Evolutionary conservation across 2,888 invertebrate species (phyloP).

Genomic region (Toxonevra muliebris): DNA sequence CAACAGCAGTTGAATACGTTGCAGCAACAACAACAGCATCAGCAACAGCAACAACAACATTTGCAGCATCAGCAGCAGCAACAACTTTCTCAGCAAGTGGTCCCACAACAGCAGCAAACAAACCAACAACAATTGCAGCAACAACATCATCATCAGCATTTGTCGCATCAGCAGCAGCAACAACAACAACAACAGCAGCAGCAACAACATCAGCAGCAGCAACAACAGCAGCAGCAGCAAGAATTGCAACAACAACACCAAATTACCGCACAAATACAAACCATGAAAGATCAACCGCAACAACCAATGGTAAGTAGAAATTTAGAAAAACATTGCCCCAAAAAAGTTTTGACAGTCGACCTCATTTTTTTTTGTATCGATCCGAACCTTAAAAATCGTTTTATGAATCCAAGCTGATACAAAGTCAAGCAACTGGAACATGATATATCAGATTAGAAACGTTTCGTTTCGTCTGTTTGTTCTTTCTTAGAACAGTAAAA

Average conservation of each 20-base stretch:
- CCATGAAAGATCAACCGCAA: constrained; percentile 66
- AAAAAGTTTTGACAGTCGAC: too few relatives aligned
- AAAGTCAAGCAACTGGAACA: too few relatives aligned
- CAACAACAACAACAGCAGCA: constrained; percentile 49
- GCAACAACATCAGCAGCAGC: constrained; percentile 48
- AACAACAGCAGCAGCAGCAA: constrained; percentile 56
- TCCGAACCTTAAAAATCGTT: too few relatives aligned
- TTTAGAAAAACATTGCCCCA: constrained; percentile 8
- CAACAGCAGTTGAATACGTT: constrained; percentile 44
- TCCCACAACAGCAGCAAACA: constrained; percentile 46
- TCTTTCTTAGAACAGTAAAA: too few relatives aligned
- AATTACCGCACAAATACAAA: constrained; percentile 64
- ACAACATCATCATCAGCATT: constrained; percentile 48
- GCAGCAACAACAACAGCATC: constrained; percentile 48
- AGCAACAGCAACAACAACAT: constrained; percentile 38
- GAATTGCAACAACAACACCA: constrained; percentile 61
- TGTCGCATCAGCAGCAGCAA: constrained; percentile 41
- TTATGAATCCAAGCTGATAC: too few relatives aligned
- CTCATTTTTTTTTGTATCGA: too few relatives aligned
- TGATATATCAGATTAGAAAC: too few relatives aligned
- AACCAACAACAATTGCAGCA: constrained; percentile 48
- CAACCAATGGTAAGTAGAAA: constrained; percentile 64
- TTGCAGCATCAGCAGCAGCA: constrained; percentile 49
- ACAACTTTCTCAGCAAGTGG: constrained; percentile 45
- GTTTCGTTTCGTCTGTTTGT: too few relatives aligned